These are phyloP conservation scores for Rhyzopertha dominica DNA, from an alignment of 1,140 invertebrate species.

Conservation along the genomic window DNA sequence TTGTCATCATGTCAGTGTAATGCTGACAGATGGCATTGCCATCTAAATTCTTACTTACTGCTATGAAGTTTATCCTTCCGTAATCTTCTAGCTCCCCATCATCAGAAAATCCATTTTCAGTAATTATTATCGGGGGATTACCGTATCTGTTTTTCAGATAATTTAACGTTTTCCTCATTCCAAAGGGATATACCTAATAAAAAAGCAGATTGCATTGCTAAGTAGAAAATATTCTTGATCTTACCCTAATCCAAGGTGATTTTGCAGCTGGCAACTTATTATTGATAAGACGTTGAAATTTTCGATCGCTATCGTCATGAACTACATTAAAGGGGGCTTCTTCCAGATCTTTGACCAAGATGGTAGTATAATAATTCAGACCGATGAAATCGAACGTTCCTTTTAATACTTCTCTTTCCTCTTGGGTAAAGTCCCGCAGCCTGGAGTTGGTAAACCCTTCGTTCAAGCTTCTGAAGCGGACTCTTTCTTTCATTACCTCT, in stretches of 20 bases:
- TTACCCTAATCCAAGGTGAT: no score
- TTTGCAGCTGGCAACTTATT: no score
- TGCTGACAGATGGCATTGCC: no score
- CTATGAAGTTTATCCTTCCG: conserved; percentile 47
- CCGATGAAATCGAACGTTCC: conserved; percentile 22
- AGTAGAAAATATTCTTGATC: no score
- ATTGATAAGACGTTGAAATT: no score
- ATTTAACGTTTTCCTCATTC: conserved; percentile 52
- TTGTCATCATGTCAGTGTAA: no score
- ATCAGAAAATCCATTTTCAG: conserved; percentile 63
- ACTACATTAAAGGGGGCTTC: no score
- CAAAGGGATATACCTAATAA: no score
- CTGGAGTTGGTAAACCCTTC: conserved; percentile 49
- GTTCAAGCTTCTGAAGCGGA: conserved; percentile 50
- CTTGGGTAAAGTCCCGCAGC: conserved; percentile 43
- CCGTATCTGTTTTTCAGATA: conserved; percentile 57
- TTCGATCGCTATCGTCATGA: no score
- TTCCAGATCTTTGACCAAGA: conserved; percentile 3
- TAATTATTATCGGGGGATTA: conserved; percentile 56
- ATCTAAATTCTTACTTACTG: no score
- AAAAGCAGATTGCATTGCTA: no score
- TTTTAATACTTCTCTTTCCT: conserved; percentile 41
- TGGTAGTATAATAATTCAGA: conserved; percentile 48
- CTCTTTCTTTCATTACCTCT: conserved; percentile 49
- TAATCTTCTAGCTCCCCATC: conserved; percentile 50